Base-by-base conservation (phyloP, 2,888 invertebrate species). In the Ectobius pallidus region DNA sequence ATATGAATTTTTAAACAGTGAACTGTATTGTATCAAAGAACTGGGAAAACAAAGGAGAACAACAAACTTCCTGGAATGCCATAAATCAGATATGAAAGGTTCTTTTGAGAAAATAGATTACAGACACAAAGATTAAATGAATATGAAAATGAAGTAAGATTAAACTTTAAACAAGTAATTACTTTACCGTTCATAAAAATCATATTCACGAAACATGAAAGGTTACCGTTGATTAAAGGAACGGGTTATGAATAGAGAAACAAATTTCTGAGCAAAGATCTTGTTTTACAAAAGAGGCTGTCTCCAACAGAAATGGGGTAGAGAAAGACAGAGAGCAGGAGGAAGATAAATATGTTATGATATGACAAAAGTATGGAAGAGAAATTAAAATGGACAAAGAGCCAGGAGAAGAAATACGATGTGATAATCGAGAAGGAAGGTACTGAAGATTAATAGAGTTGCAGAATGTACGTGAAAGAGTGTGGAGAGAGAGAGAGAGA, bases 371-470 rank as follows among this genome's bases (percentile, higher is more conserved):
- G 71, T 71, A 71, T 52, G 42, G 25, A 67, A 30, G 42, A 71
- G 39, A 71, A 67, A 71, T 71, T 71, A 71, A 71, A 65, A 58
- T 18, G 55, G 67, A 71, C 71, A 71, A 71, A 71, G 30, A 30
- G 32, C 25, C n/a, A 58, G 16, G n/a, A 58, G 3, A 30, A 58
- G 30, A 30, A 25, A 25, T 22, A 30, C 16, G n/a, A 14, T n/a
- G 30, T 58, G 58, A 58, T 30, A 58, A 30, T 58, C 58, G 30
- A 58, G 58, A 58, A 58, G 25, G 52, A 52, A 52, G 4, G 25
- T 20, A 25, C 20, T 1, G 14, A 18, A 52, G 52, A 52, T 52
- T 52, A 52, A 52, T 52, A 25, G 52, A 52, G 52, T 52, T 52
- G 25, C 52, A 25, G 25, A 52, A 9, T 25, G 52, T 25, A 18